Conservation (phyloP, 2,113 vertebrate species). For the Dendrocopos noguchii region DNA sequence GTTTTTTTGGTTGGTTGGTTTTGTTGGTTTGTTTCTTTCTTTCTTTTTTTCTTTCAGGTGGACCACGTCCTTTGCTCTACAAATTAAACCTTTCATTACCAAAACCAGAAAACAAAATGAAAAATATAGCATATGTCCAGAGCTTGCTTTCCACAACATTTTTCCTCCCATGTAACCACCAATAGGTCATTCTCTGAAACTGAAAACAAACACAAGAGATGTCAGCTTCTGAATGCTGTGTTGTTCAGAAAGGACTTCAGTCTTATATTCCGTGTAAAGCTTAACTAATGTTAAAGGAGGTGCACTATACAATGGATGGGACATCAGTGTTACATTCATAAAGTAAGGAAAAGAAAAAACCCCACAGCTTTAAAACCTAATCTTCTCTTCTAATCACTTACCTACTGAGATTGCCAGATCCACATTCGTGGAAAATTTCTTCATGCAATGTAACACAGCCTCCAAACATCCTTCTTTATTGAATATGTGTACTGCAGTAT, state of each 20-base stretch:
- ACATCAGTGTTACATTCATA: not conserved
- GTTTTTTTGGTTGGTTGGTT: not conserved
- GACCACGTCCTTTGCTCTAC: not conserved
- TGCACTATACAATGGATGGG: not conserved
- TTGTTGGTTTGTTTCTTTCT: too few species aligned
- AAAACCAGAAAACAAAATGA: not conserved
- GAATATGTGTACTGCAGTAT: slow-evolving; percentile 87
- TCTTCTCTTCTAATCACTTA: slow-evolving; percentile 66
- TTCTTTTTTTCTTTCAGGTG: rapidly evolving
- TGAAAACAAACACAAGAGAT: not conserved
- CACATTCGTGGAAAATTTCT: slow-evolving; percentile 83
- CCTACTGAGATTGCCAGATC: slow-evolving; percentile 92
- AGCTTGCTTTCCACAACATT: not conserved
- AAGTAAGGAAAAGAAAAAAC: not conserved
- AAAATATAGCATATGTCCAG: not conserved
- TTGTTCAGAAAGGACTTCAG: not conserved
- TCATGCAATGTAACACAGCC: slow-evolving; percentile 85
- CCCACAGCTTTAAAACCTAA: not conserved
- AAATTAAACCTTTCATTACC: not conserved
- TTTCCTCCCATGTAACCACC: not conserved
- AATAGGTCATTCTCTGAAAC: not conserved
- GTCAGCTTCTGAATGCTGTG: not conserved
- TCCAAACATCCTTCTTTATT: slow-evolving; percentile 91
- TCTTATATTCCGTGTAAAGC: not conserved
- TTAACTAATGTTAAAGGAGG: not conserved